Evolutionary conservation across 2,888 invertebrate species (phyloP).

Genomic region (Ptilodon capucinus): DNA sequence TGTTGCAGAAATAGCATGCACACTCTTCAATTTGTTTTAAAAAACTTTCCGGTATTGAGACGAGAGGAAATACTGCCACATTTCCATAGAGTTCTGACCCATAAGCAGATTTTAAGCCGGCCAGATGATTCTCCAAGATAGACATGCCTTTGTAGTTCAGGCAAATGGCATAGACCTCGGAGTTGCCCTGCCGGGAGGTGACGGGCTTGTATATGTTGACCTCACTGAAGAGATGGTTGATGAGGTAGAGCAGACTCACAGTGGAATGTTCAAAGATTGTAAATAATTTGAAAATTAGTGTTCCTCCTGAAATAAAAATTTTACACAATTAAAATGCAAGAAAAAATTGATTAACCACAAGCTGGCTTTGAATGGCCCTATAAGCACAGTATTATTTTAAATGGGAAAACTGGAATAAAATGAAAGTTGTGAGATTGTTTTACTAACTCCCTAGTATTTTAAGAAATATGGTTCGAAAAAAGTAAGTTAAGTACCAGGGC

Average conservation of each 20-base stretch:
- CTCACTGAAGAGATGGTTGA: constrained; percentile 88
- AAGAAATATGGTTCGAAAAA: no score
- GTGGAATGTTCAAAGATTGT: constrained; percentile 94
- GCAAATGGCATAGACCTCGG: constrained; percentile 94
- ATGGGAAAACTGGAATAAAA: no score
- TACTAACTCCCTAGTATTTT: no score
- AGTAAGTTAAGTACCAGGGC: constrained; percentile 70
- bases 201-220: constrained; percentile 93
- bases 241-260: constrained; percentile 89
- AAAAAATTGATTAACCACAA: no score
- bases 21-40: constrained; percentile 85
- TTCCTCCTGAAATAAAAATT: constrained; percentile 83
- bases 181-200: constrained; percentile 97
- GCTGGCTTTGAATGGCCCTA: no score
- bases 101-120: constrained; percentile 69
- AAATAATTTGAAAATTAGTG: constrained; percentile 93
- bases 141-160: constrained; percentile 81
- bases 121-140: constrained; percentile 62
- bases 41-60: constrained; percentile 84
- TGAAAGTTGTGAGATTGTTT: no score
- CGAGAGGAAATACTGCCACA: constrained; percentile 82
- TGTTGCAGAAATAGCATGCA: constrained; percentile 84
- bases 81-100: constrained; percentile 60
- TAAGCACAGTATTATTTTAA: no score
- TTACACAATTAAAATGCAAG: background rate